Evolutionary conservation across 1,140 invertebrate species (phyloP).

Genomic region (Drosophila virilis): DNA sequence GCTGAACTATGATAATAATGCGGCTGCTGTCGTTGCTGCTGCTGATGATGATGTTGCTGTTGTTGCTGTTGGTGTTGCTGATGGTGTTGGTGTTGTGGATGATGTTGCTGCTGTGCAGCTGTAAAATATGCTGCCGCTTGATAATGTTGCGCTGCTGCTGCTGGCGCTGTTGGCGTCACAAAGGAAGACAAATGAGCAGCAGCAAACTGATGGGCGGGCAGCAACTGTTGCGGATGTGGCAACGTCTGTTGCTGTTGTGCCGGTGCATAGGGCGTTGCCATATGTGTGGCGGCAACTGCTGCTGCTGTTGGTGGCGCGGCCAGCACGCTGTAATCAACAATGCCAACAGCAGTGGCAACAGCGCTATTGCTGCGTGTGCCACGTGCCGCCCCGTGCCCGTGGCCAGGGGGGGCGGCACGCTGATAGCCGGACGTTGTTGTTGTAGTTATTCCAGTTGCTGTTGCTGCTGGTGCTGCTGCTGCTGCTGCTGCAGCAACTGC

Average conservation of each 20-base stretch:
- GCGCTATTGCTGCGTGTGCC: conserved; percentile 61
- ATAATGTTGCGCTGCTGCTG: conserved; percentile 57
- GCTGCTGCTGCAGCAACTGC: conserved; percentile 9
- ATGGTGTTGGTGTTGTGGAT: conserved; percentile 61
- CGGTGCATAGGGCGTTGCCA: conserved; percentile 52
- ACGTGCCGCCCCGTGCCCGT: conserved; percentile 65
- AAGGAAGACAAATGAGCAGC: conserved; percentile 71
- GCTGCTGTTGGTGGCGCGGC: conserved; percentile 10
- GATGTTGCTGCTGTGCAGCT: conserved; percentile 52
- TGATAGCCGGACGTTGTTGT: conserved; percentile 69
- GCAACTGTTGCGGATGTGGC: conserved; percentile 44
- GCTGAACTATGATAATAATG: conserved; percentile 76
- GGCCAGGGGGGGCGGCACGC: conserved; percentile 63
- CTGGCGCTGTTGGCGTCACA: conserved; percentile 57
- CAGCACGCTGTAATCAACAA: conserved; percentile 68
- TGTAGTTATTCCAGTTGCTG: conserved; percentile 24
- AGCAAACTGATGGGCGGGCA: conserved; percentile 65
- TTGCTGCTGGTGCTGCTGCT: conserved; percentile 1
- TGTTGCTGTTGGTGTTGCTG: conserved; percentile 54
- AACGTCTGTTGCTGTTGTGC: conserved; percentile 49
- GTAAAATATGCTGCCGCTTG: conserved; percentile 63
- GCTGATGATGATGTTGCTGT: conserved; percentile 60
- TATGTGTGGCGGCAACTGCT: conserved; percentile 34
- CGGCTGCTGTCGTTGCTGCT: conserved; percentile 54
- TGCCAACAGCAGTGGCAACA: conserved; percentile 35